Evolutionary conservation across 2,113 vertebrate species (phyloP).

Genomic region (Synchiropus splendidus): DNA sequence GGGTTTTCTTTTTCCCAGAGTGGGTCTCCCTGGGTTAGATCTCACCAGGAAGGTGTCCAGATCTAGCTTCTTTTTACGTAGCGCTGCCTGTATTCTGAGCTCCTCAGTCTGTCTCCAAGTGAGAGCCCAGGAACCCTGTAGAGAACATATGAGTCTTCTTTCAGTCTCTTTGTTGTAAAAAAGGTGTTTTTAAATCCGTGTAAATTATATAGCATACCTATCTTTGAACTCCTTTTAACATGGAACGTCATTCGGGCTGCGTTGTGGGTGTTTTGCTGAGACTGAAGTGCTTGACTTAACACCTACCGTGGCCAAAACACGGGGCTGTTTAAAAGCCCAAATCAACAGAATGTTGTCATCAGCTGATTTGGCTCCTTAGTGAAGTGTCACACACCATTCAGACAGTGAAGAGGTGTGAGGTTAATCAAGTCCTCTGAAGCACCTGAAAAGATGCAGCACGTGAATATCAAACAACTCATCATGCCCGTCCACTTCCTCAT

Average conservation of each 20-base stretch:
- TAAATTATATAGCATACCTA: too few relatives aligned
- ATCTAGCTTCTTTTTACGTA: too few relatives aligned
- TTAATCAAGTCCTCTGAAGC: background rate
- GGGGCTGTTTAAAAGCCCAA: background rate
- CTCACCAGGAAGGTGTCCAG: too few relatives aligned
- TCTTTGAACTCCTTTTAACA: too few relatives aligned
- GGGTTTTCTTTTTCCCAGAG: too few relatives aligned
- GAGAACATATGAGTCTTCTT: too few relatives aligned
- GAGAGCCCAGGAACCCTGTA: too few relatives aligned
- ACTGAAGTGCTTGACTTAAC: slow-evolving; percentile 12
- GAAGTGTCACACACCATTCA: background rate
- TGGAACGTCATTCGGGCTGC: too few relatives aligned
- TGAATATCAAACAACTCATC: slow-evolving; percentile 3
- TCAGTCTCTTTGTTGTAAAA: too few relatives aligned
- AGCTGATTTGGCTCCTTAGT: slow-evolving; percentile 5
- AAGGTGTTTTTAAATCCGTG: too few relatives aligned
- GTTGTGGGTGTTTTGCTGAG: slow-evolving; percentile 3
- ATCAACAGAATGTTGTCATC: background rate
- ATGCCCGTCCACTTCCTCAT: slow-evolving; percentile 10
- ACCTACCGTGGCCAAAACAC: background rate
- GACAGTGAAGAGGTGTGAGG: background rate
- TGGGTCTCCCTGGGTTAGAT: too few relatives aligned
- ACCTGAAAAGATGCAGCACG: background rate
- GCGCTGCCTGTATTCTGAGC: too few relatives aligned
- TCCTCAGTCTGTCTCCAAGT: slow-evolving; percentile 14